Evolutionary conservation across 2,797 vertebrate genomes (phyloP), one percentile per base, ranked within the genome.

Genomic region (Rhinogobio ventralis): DNA sequence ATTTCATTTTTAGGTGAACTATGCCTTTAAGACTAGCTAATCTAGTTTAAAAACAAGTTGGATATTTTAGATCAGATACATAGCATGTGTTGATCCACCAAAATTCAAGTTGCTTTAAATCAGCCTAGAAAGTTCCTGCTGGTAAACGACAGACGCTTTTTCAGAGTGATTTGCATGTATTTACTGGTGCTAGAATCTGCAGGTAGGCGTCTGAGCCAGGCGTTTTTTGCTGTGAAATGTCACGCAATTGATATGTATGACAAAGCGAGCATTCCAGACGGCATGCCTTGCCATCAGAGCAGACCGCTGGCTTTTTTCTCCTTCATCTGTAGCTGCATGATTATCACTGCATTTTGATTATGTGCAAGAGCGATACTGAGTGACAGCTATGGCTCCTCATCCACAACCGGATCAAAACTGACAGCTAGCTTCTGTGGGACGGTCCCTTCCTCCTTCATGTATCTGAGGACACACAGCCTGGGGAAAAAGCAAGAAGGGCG

Each of bases 271-370:
- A 88, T 88, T 92, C 88, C 90, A 82, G 80, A 78, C 73, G 15
- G 62, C 87, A 85, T 67, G 81, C 90, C 91, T 91, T 92, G 91
- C 90, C 87, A 64, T 83, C 89, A 89, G 85, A 79, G 36, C 64
- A 72, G 84, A 51, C 46, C 60, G 82, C 79, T 62, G 69, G 80
- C 74, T 86, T 71, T 88, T 84, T n/a, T 53, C n/a, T 74, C 49
- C 73, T 55, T 76, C 89, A 89, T 92, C 91, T 93, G 90, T 90
- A 88, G 89, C 83, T 42, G 71, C 78, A 75, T 83, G 90, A 95
- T 95, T 93, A 93, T 94, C 89, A 81, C 90, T 87, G 88, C 90
- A 88, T 92, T 94, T 94, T 93, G 90, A 93, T 93, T 92, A 91
- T 57, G 88, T 88, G 86, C 75, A 81, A 89, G 90, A 87, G 87